Conservation (phyloP, 2,888 invertebrate species). For the Phortica okadai region DNA sequence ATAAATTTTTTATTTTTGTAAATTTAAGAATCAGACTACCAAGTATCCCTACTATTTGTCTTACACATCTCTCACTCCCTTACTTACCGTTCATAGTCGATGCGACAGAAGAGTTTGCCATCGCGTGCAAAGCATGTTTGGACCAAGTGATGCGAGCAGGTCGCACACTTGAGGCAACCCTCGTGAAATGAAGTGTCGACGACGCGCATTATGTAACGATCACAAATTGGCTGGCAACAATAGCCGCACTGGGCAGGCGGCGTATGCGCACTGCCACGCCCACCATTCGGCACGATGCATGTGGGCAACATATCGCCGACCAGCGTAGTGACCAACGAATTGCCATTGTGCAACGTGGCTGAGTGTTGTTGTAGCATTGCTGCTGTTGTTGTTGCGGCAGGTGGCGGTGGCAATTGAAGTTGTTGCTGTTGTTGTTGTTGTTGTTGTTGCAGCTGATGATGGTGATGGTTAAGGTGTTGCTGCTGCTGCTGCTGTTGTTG, state of each 20-base stretch:
- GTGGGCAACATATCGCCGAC: constrained; percentile 33
- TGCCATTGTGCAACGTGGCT: constrained; percentile 23
- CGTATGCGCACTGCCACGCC: constrained; percentile 36
- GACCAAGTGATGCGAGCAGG: constrained; percentile 83
- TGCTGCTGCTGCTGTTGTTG: constrained; percentile 35
- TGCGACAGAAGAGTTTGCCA: constrained; percentile 85
- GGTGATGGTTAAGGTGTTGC: constrained; percentile 36
- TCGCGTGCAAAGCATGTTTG: constrained; percentile 87
- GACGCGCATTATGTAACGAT: constrained; percentile 86
- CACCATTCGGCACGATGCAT: constrained; percentile 29
- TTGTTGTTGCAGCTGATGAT: constrained; percentile 17
- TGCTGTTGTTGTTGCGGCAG: constrained; percentile 47
- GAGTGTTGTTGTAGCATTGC: constrained; percentile 43
- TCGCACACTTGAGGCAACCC: constrained; percentile 85
- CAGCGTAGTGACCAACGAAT: constrained; percentile 40
- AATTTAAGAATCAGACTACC: neutral
- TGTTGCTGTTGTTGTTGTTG: constrained; percentile 44
- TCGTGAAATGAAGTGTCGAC: constrained; percentile 87
- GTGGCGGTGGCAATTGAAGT: constrained; percentile 52
- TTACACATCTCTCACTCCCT: neutral
- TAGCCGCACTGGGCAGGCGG: constrained; percentile 79
- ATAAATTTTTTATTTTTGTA: constrained; percentile 16
- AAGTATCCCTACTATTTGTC: neutral
- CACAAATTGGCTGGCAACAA: constrained; percentile 84
- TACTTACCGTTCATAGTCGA: constrained; percentile 87